Evolutionary conservation across 2,113 vertebrate genomes (phyloP).

Genomic region (Syrrhaptes paradoxus): DNA sequence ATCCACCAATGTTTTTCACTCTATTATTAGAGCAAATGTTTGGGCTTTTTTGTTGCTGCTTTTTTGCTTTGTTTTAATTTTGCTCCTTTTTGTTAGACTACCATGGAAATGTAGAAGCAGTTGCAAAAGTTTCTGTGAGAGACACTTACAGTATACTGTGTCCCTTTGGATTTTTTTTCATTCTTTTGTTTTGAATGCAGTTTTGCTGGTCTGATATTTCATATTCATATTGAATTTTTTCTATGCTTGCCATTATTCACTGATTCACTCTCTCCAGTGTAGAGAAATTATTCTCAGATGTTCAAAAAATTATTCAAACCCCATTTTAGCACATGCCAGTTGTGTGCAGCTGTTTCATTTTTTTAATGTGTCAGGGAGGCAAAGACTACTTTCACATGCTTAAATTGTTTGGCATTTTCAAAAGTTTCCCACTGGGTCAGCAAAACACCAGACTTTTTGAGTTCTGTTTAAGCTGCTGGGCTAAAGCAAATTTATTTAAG

Average conservation of each 20-base stretch:
- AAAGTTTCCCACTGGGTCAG: neutral
- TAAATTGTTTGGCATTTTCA: neutral
- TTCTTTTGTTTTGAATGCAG: neutral
- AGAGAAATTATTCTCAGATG: neutral
- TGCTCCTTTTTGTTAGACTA: neutral
- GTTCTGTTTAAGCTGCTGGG: neutral
- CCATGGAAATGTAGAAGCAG: neutral
- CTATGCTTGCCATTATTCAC: neutral
- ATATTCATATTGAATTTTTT: neutral
- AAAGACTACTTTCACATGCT: neutral
- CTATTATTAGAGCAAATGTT: neutral
- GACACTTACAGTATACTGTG: neutral
- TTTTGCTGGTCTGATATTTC: neutral
- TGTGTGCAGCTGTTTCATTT: neutral
- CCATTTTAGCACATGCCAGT: neutral
- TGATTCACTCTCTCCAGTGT: neutral
- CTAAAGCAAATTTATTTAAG: neutral
- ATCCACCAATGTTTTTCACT: neutral
- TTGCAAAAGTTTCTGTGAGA: neutral
- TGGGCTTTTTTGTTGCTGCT: accelerated
- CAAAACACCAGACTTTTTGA: neutral
- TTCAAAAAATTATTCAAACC: neutral
- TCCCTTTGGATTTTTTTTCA: neutral
- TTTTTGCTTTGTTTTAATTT: neutral
- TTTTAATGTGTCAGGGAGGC: neutral